phyloP scores from a whole-genome alignment of 2,888 invertebrate species.

The Mimachlamys varia region DNA sequence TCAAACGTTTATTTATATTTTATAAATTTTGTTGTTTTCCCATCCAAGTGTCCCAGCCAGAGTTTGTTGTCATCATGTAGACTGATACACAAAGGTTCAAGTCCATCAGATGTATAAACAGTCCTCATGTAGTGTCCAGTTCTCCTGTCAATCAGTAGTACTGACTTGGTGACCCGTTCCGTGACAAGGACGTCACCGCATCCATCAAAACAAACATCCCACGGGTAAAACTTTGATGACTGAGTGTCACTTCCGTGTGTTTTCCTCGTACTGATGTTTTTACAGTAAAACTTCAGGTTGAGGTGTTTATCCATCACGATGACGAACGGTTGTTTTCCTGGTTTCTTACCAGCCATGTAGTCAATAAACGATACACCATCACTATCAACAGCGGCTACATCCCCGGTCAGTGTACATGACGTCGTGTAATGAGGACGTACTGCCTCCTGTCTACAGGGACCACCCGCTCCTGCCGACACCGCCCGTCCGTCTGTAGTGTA shows the following conservation, averaged over 20 bases:
- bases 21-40: not conserved
- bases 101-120: slow-evolving; percentile 11
- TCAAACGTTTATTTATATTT: not conserved
- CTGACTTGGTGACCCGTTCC: not conserved
- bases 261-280: not conserved
- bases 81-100: not conserved
- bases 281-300: not conserved
- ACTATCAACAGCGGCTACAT: not conserved
- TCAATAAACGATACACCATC: not conserved
- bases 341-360: not conserved
- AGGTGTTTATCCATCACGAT: slow-evolving; percentile 31
- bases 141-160: not conserved
- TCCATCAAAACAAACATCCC: slow-evolving; percentile 23
- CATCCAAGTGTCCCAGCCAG: not conserved
- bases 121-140: not conserved
- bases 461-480: not conserved
- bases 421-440: not conserved
- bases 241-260: not conserved
- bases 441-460: not conserved
- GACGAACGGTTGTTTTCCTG: not conserved
- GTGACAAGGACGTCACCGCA: not conserved
- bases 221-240: slow-evolving; percentile 7
- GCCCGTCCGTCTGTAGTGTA: slow-evolving; percentile 20
- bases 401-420: not conserved
- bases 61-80: not conserved